Evolutionary conservation across 2,888 invertebrate genomes (phyloP), one percentile per base, ranked within the genome.

Genomic region (Protophormia terraenovae): DNA sequence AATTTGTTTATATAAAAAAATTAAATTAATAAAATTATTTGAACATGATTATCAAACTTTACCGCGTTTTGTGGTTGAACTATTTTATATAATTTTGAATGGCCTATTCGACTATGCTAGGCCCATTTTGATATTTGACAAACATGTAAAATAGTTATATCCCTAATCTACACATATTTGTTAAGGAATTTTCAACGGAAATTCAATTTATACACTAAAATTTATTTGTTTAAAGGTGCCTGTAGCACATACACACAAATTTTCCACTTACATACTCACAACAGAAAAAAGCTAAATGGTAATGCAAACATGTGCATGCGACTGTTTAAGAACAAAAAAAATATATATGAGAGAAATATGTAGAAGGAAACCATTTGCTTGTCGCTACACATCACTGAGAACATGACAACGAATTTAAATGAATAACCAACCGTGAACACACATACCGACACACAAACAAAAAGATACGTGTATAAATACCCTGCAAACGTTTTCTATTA

Each of bases 361-460:
- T 5, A 55, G 12, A 58, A 58, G 29, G 41, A 41, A 58, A 19
- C 55, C 55, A 29, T 29, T n/a, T 72, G 35, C 27, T 38, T 69
- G 69, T 58, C 22, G 45, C 66, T 75, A 24, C 41, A 67, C 66
- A 62, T 47, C 64, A 64, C 50, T 3, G 27, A 35, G 35, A 72
- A 73, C 58, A 72, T 73, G 78, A 67, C 66, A 64, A 60, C 66
- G 71, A 76, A 83, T 71, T 77, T 47, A 83, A 47, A 73, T 64
- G 27, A 64, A 58, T 72, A 55, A 72, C 32, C 50, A 41, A 53
- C 6, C 35, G 45, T 24, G 41, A 38, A 71, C 47, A 47, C 19
- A 47, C 47, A 47, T n/a, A n/a, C n/a, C n/a, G 32, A 38, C 78
- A 16, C 19, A n/a, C 12, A 41, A 29, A 58, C 50, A 53, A 16